phyloP scores from a whole-genome alignment of 2,888 invertebrate genomes.

The Vanessa cardui region DNA sequence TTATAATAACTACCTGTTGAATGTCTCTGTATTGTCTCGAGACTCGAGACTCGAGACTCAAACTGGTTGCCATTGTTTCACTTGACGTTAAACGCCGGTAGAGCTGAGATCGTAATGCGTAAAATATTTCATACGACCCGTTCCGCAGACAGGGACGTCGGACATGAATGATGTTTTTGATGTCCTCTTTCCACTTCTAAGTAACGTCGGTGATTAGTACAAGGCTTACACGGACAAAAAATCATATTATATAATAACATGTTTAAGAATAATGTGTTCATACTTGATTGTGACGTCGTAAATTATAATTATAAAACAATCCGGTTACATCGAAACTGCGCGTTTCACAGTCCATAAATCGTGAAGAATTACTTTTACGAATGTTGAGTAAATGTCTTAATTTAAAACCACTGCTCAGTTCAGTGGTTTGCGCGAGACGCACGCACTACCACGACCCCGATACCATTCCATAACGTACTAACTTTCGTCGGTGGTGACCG shows the following conservation, averaged over 20 bases:
- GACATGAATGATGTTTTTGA: no score
- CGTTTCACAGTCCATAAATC: conserved; percentile 5
- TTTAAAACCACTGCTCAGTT: not conserved
- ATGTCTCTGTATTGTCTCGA: not conserved
- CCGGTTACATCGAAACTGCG: not conserved
- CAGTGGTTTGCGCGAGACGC: not conserved
- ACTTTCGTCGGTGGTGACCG: not conserved
- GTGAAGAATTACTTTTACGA: not conserved
- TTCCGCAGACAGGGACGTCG: no score
- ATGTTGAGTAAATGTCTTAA: not conserved
- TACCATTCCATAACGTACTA: no score
- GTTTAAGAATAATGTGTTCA: no score
- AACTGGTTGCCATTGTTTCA: conserved; percentile 2
- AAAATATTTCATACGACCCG: no score
- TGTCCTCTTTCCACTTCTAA: no score
- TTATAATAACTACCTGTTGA: conserved; percentile 2
- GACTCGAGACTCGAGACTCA: not conserved
- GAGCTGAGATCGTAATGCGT: no score
- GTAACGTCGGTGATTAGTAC: no score
- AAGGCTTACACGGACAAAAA: no score
- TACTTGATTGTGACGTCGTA: no score
- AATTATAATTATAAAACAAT: no score
- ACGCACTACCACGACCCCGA: not conserved
- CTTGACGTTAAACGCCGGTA: not conserved
- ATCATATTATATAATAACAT: no score